Conservation (phyloP, 2,113 vertebrate species). For the Malaclemys terrapin region DNA sequence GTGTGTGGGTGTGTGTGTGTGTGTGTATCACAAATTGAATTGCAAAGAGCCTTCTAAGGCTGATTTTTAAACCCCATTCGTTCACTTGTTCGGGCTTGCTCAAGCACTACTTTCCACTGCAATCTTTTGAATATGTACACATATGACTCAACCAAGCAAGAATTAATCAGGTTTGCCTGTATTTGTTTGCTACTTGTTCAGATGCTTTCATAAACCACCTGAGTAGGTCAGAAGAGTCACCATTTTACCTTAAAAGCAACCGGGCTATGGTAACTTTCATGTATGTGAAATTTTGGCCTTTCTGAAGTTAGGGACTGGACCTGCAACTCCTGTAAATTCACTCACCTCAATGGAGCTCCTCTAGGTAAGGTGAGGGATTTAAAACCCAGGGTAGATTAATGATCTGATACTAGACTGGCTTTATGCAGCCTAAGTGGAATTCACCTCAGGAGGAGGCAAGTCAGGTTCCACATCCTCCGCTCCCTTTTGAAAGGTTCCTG, state of each 20-base stretch:
- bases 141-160: not conserved
- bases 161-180: conserved; percentile 5
- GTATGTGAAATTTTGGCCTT: not conserved
- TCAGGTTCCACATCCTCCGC: too few relatives aligned
- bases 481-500: too few relatives aligned
- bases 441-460: too few relatives aligned
- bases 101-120: not conserved
- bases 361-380: too few relatives aligned
- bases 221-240: conserved; percentile 5
- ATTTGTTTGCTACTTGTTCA: conserved; percentile 18
- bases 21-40: not conserved
- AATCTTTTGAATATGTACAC: conserved; percentile 4
- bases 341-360: too few relatives aligned
- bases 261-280: conserved; percentile 4
- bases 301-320: too few relatives aligned
- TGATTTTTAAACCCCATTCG: not conserved
- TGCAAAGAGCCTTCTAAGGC: conserved; percentile 5
- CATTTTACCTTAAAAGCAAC: conserved; percentile 33
- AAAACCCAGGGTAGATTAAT: too few relatives aligned
- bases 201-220: conserved; percentile 46
- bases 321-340: too few relatives aligned
- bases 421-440: too few relatives aligned
- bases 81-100: not conserved
- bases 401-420: too few relatives aligned
- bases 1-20: too few relatives aligned